Evolutionary conservation across 2,888 invertebrate genomes (phyloP), one percentile per base, ranked within the genome.

Genomic region (Parnassius apollo): DNA sequence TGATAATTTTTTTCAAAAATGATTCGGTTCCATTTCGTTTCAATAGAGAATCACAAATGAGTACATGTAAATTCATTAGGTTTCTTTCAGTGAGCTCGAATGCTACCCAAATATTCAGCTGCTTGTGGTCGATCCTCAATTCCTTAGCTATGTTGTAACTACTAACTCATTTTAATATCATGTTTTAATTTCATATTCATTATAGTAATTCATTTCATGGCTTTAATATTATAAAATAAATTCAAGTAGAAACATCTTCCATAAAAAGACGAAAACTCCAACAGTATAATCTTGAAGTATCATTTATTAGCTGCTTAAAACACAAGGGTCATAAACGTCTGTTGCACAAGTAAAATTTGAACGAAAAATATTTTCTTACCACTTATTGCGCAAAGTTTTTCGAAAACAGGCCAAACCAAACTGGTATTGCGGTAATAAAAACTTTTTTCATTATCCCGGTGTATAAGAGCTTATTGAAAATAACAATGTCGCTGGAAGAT

Each of bases 371-470:
- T 71, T 71, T 66, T 69, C 72, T 71, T 67, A 69, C 72, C 74
- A 74, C 76, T 77, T 75, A 73, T 69, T 72, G 71, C 68, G 67
- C 66, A 62, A 72, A 71, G 65, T 71, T 68, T 51, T 35, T 42
- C 59, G 55, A 55, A 63, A 59, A 59, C 55, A 55, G 61, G 62
- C 65, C 72, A 71, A 72, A 71, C 72, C 68, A 66, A 68, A 72
- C 74, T 73, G 76, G 78, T 77, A 84, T 82, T 82, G 83, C 78
- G 72, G 84, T 81, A 82, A 85, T 87, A 88, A 87, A 88, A 89
- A 88, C 87, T 88, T 89, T 88, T 88, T 88, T 88, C 88, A 88
- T 88, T 88, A 87, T 81, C 77, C 75, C 74, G 68, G 73, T 72
- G 77, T 80, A 74, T 79, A 78, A 80, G 73, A 80, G 85, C 83